Evolutionary conservation across 2,888 invertebrate species (phyloP).

Genomic region (Anthoptus insignis): DNA sequence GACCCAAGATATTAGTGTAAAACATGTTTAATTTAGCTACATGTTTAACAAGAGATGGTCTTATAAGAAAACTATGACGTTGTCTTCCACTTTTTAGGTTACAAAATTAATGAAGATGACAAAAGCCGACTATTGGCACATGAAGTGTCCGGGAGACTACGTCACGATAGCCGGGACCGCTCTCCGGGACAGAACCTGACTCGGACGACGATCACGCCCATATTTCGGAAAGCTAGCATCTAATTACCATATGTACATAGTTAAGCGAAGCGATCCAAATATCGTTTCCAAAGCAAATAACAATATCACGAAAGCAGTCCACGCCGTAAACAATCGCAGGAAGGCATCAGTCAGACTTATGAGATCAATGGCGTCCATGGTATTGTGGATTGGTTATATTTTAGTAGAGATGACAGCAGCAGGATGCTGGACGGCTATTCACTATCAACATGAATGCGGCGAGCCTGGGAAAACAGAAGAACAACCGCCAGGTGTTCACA

Average conservation of each 20-base stretch:
- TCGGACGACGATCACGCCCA: too few relatives aligned
- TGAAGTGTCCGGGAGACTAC: too few relatives aligned
- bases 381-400: conserved; percentile 17
- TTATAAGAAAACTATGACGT: too few relatives aligned
- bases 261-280: background rate
- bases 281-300: background rate
- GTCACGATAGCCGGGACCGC: too few relatives aligned
- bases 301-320: background rate
- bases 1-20: too few relatives aligned
- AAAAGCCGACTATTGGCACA: too few relatives aligned
- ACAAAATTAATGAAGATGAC: too few relatives aligned
- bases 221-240: too few relatives aligned
- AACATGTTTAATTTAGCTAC: too few relatives aligned
- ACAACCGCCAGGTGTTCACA: background rate
- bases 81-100: too few relatives aligned
- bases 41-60: too few relatives aligned
- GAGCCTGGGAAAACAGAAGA: conserved; percentile 6
- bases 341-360: conserved; percentile 32
- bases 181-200: too few relatives aligned
- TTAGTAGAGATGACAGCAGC: conserved; percentile 25
- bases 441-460: background rate
- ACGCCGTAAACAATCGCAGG: conserved; percentile 28
- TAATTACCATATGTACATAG: background rate
- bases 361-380: conserved; percentile 24
- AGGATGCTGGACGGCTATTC: conserved; percentile 31